Evolutionary conservation across 2,888 invertebrate genomes (phyloP), one percentile per base, ranked within the genome.

Genomic region (Gymnosoma rotundatum): DNA sequence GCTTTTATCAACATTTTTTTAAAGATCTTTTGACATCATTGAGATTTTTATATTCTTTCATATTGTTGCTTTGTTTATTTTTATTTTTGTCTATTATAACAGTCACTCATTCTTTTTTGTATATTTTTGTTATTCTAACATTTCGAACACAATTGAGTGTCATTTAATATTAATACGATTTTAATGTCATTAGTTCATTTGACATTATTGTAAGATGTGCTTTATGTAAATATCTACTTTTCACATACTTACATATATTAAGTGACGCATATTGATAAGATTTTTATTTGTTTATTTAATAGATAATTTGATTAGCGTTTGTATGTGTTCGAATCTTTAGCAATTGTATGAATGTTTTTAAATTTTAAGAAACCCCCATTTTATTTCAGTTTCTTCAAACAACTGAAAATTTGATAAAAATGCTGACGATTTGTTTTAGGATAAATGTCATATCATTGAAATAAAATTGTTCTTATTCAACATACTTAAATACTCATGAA

Each of bases 111-210:
- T n/a, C n/a, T 7, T 1, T 67, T 76, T 52, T 67, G 18, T 75
- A n/a, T 42, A 14, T 42, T 56, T 48, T 69, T 42, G 1, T n/a
- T 38, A 10, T 66, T 20, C 0, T 4, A 8, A 18, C 52, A 10
- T 76, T 66, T 79, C n/a, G 42, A 61, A 74, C 54, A 69, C 61
- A 79, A 73, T 73, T 52, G 74, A 80, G 61, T 74, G 67, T 36
- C 81, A 75, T 81, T 63, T 64, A 80, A 80, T 80, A 69, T 74
- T 69, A 74, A 80, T 74, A 45, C 54, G 67, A 48, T 25, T 74
- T 74, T 74, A 80, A 74, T 80, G 56, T 63, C 69, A 74, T 80
- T 56, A 54, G 80, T 54, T 80, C 48, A 75, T 81, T 64, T 74
- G 73, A 60, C 42, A 74, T 67, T 32, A 66, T 32, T 18, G 38